Percentiles rank a stretch among this genome's conserved stretches.
Evolutionary conservation across 1,140 invertebrate genomes (phyloP).

Genomic region (Atta colombica): DNA sequence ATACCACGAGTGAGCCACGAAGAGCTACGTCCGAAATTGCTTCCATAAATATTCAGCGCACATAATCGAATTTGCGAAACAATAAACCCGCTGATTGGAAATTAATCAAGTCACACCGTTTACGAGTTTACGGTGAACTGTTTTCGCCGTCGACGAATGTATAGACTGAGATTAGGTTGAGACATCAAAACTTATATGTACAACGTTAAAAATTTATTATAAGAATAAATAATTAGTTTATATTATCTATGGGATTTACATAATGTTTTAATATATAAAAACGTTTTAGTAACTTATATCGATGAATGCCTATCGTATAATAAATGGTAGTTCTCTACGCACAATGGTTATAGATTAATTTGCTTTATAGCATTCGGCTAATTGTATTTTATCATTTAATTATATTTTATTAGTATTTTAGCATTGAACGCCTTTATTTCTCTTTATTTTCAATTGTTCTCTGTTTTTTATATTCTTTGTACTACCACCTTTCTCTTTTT

Average conservation of each 20-base stretch:
- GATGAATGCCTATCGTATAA: slow-evolving; percentile 40
- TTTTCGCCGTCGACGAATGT: slow-evolving; percentile 1
- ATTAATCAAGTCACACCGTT: slow-evolving; percentile 55
- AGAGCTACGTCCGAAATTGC: slow-evolving; percentile 53
- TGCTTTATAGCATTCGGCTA: slow-evolving; percentile 5
- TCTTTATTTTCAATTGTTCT: not conserved
- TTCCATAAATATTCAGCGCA: slow-evolving; percentile 54
- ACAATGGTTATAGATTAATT: slow-evolving; percentile 20
- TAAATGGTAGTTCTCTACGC: slow-evolving; percentile 29
- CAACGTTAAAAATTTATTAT: slow-evolving; percentile 58
- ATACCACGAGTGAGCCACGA: slow-evolving; percentile 29
- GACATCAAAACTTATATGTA: slow-evolving; percentile 47
- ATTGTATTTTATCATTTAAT: not conserved
- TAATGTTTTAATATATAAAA: slow-evolving; percentile 30
- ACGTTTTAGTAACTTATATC: slow-evolving; percentile 45
- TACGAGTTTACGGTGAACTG: slow-evolving; percentile 42
- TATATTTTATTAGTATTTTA: slow-evolving; percentile 2
- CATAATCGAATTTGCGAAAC: slow-evolving; percentile 60
- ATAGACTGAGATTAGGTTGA: not conserved
- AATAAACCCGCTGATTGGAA: slow-evolving; percentile 50
- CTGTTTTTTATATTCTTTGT: not conserved
- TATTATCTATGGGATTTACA: slow-evolving; percentile 42
- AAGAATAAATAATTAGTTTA: slow-evolving; percentile 61
- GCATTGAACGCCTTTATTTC: not conserved
- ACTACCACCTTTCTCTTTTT: not conserved